Evolutionary conservation across 2,888 invertebrate species (phyloP), one percentile per base, ranked within the genome.

Genomic region (Neoascia interrupta): DNA sequence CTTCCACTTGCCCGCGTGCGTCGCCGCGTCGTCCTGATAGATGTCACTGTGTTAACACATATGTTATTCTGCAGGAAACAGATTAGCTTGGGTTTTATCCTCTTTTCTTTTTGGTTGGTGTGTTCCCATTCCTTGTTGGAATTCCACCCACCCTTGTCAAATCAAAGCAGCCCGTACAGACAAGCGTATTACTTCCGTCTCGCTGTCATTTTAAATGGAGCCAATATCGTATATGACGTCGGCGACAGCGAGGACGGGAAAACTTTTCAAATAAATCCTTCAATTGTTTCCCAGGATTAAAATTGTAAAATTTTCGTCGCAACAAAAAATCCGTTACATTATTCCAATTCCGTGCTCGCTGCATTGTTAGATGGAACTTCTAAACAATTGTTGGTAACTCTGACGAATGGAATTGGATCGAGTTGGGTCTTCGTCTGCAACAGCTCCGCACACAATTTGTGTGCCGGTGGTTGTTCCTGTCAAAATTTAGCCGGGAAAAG

Each of bases 181-280:
- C 54, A 54, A 68, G 23, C 61, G 31, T 79, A 79, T 79, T 79
- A 73, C 73, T 79, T 79, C 73, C 66, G 73, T 56, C 68, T 73
- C 45, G 61, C 73, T 73, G 60, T 73, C 73, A 56, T 73, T 73
- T 51, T 51, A 79, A 79, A 73, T 73, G 49, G 66, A 79, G 68
- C 73, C 56, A 73, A 79, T 79, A 68, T 61, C 60, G 39, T 36
- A n/a, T 60, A 28, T 18, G 47, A 76, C 31, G 4, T 6, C 3
- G 31, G 45, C 41, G 58, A 47, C 31, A 28, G 23, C 51, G 51
- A 66, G 13, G 23, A 26, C 45, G 51, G 43, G 61, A 79, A 73
- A 79, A 79, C 66, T 79, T 79, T 79, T 68, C 73, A 79, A 79
- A 79, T 73, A 79, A 79, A 79, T 73, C 79, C 79, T 37, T 79